A percentile compares a stretch with the other conserved stretches of the same genome.
These are phyloP conservation scores for Gallinago stenura DNA, from an alignment of 2,797 vertebrate genomes.

Conservation along the genomic window DNA sequence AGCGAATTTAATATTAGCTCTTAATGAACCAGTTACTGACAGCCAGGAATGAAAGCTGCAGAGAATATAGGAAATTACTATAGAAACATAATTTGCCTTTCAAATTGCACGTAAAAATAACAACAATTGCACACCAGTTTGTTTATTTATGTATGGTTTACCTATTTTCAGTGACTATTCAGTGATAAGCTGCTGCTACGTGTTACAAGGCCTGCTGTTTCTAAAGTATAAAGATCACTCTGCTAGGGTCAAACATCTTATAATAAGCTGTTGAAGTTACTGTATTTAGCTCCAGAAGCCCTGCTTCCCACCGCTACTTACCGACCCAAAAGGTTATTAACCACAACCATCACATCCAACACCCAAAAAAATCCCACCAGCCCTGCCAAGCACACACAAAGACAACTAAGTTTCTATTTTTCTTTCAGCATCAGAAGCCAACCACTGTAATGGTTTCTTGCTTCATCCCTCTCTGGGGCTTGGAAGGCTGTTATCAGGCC, in stretches of 20 bases:
- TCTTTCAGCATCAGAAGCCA: neutral
- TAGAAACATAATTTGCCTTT: conserved; percentile 26
- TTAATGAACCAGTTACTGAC: conserved; percentile 70
- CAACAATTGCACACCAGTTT: neutral
- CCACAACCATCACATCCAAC: accelerated
- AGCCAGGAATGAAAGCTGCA: conserved; percentile 37
- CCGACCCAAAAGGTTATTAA: neutral
- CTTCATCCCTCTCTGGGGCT: neutral
- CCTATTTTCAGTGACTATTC: neutral
- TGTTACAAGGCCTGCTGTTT: neutral
- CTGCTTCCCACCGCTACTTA: neutral
- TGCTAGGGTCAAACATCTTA: neutral
- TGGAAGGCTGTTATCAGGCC: neutral
- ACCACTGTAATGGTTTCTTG: neutral
- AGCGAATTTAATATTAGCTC: conserved; percentile 64
- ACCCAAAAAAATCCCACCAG: neutral
- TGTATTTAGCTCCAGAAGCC: neutral
- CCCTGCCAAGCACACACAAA: neutral
- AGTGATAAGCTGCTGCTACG: neutral
- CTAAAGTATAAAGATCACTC: neutral
- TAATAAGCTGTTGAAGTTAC: neutral
- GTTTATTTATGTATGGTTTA: neutral
- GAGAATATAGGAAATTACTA: conserved; percentile 20
- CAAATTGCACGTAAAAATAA: conserved; percentile 10
- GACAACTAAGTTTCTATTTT: neutral